Conservation (phyloP, 2,888 invertebrate genomes). For the Phyllotreta cruciferae region DNA sequence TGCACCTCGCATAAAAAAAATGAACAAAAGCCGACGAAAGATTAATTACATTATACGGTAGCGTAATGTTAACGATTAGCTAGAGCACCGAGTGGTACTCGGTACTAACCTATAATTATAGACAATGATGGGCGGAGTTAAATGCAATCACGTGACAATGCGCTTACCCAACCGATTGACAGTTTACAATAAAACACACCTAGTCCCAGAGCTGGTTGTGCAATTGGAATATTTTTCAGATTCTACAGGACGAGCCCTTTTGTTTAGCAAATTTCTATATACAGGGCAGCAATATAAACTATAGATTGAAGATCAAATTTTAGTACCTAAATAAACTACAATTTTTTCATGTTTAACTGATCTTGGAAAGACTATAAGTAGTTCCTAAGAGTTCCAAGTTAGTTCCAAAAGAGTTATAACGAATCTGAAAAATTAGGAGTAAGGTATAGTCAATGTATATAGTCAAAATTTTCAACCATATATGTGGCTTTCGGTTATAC, state of each 20-base stretch:
- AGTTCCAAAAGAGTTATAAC: no score
- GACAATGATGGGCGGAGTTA: conserved; percentile 56
- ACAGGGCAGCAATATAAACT: no score
- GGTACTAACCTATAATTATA: conserved; percentile 57
- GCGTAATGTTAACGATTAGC: conserved; percentile 57
- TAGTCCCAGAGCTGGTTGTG: conserved; percentile 4
- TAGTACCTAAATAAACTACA: no score
- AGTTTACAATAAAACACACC: conserved; percentile 15
- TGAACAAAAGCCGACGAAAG: conserved; percentile 44
- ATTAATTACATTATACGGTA: conserved; percentile 57
- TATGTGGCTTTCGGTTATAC: no score
- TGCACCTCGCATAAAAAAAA: conserved; percentile 29
- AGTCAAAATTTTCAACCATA: no score
- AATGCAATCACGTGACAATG: conserved; percentile 34
- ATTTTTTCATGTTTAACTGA: no score
- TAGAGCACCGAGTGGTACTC: conserved; percentile 42
- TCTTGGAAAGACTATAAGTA: no score
- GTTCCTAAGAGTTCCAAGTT: no score
- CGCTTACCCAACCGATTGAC: conserved; percentile 30
- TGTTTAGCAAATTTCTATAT: no score
- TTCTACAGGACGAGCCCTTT: background rate
- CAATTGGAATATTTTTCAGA: conserved; percentile 10
- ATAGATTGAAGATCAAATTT: no score
- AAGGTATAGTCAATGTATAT: no score
- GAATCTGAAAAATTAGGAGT: no score